Base-by-base conservation (phyloP, 2,888 invertebrate genomes). In the Ypsolopha scabrella region DNA sequence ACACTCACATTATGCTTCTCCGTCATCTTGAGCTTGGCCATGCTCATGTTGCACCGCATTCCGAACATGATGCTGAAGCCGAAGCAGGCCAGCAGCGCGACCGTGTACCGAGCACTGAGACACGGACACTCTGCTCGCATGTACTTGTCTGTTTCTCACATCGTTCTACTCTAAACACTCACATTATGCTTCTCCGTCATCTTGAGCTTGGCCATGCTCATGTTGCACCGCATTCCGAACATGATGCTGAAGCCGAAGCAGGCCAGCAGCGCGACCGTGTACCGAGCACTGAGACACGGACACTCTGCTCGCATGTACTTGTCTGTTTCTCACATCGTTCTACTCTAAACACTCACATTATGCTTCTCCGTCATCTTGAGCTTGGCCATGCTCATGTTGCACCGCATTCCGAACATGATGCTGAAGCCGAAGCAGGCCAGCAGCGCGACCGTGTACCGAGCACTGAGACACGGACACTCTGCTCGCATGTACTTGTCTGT, bases 11-110 rank as follows among this genome's bases (percentile, higher is more conserved):
- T 71, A 54, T 67, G 62, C 66, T 88, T 88, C 65, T 91, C 91
- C 61, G 91, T 91, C 74, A 93, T 88, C 72, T 94, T 92, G 53
- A 96, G 90, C 77, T 98, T 97, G 47, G 99, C 98, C 81, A 99
- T 97, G 51, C 98, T 97, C 94, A 99, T 96, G 86, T 99, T 99
- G 80, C 98, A 98, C 53, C 99, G 91, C 92, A 99, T 99, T 13
- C 99, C 99, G 70, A 97, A 97, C 79, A 96, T 96, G 70, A 97
- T 96, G 77, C 97, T 91, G 80, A 97, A 97, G 52, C 97, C 96
- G 68, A 95, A 73, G 72, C 95, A 95, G 13, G 95, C 94, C 69
- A 96, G 89, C 56, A 94, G 78, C 51, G 96, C 95, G 57, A 96
- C 93, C 10, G 96, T 96, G 79, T 93, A 96, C 59, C 97, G 91